Evolutionary conservation across 37 sponge, comb jelly and placozoan species (phyloP).

Genomic region (Beroe forskalii): DNA sequence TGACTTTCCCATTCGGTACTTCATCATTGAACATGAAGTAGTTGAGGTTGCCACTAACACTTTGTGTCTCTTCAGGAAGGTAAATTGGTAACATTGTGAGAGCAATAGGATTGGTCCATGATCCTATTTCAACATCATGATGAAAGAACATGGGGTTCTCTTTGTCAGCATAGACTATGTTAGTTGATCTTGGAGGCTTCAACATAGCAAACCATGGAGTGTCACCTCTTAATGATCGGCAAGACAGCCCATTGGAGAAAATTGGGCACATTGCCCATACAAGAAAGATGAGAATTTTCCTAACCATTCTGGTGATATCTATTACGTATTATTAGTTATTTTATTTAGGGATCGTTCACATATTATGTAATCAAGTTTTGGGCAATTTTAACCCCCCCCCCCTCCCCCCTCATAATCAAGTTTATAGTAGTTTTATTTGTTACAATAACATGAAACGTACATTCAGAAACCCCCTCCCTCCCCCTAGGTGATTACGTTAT

Average conservation of each 20-base stretch:
- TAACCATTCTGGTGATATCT: no score
- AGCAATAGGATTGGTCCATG: constrained; percentile 18
- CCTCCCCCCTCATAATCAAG: no score
- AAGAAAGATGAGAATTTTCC: no score
- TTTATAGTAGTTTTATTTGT: no score
- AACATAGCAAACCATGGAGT: constrained; percentile 13
- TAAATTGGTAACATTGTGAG: constrained; percentile 20
- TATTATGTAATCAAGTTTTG: no score
- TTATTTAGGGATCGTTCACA: no score
- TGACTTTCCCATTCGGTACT: background rate
- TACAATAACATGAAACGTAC: no score
- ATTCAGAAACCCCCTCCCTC: no score
- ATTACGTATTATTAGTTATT: no score
- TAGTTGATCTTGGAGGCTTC: background rate
- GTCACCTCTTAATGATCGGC: background rate
- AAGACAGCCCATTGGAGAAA: background rate
- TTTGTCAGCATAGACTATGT: constrained; percentile 25
- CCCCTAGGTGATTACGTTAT: no score
- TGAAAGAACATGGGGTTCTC: background rate
- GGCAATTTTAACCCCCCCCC: no score
- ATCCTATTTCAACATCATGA: constrained; percentile 21
- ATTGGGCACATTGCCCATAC: background rate
- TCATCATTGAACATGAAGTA: constrained; percentile 61
- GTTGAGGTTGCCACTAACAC: background rate
- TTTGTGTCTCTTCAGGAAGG: background rate